Conservation (phyloP, 2,113 vertebrate species). For the Scartelaos histophorus region DNA sequence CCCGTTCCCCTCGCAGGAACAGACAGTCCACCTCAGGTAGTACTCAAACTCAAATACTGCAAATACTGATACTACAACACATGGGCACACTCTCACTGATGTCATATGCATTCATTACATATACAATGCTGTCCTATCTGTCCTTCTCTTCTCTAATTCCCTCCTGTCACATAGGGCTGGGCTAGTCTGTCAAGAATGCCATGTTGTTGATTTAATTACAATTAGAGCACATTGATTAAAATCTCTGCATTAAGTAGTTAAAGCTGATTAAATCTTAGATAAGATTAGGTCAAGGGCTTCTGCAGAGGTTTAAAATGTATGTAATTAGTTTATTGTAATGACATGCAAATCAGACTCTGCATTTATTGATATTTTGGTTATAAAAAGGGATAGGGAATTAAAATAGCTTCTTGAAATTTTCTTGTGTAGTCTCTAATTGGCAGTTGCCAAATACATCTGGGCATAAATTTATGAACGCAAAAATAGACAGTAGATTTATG, state of each 20-base stretch:
- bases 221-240: constrained; percentile 9
- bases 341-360: neutral
- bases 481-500: neutral
- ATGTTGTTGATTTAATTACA: constrained; percentile 14
- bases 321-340: constrained; percentile 1
- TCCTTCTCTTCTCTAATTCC: constrained; percentile 22
- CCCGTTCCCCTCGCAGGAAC: constrained; percentile 92
- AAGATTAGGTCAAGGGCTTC: neutral
- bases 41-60: constrained; percentile 26
- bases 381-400: neutral
- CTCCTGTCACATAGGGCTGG: constrained; percentile 2
- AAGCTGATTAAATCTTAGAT: neutral
- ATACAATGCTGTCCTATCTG: constrained; percentile 12
- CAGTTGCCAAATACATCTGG: neutral
- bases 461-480: neutral
- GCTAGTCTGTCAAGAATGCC: constrained; percentile 7
- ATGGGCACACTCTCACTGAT: constrained; percentile 1
- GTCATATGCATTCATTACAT: constrained; percentile 2
- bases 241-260: neutral
- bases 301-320: neutral
- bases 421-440: neutral
- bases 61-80: constrained; percentile 1
- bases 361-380: neutral
- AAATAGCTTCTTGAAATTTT: neutral
- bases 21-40: constrained; percentile 95